phyloP scores from a whole-genome alignment of 37 sponge, comb jelly and placozoan genomes.

The Chondrosia reniformis region DNA sequence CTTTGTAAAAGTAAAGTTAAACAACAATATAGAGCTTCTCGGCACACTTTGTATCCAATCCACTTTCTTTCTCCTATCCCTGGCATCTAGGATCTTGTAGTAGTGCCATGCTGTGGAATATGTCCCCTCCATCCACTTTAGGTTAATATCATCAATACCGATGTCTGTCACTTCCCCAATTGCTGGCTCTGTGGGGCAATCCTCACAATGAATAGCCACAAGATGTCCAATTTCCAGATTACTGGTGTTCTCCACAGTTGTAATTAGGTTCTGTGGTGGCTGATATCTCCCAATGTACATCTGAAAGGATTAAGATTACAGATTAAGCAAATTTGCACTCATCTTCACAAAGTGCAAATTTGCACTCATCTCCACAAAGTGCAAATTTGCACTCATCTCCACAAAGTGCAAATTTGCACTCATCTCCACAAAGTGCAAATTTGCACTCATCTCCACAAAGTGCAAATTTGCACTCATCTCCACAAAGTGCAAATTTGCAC shows the following conservation, averaged over 20 bases:
- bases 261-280: not conserved
- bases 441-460: no score
- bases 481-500: no score
- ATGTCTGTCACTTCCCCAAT: conserved; percentile 9
- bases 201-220: conserved; percentile 33
- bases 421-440: no score
- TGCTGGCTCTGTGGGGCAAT: conserved; percentile 8
- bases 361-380: no score
- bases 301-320: not conserved
- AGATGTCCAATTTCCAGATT: conserved; percentile 16
- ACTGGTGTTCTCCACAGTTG: not conserved
- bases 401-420: no score
- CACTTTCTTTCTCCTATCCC: no score
- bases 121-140: conserved; percentile 37
- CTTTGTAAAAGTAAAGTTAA: not conserved
- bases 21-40: not conserved
- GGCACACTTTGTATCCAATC: no score
- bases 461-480: no score
- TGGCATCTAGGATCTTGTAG: not conserved
- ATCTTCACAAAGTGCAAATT: no score
- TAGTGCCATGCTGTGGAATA: conserved; percentile 27
- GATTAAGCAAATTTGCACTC: no score
- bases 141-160: conserved; percentile 1
- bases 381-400: no score
- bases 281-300: conserved; percentile 40